A percentile compares a stretch with the other conserved stretches of the same genome.
These are phyloP conservation scores for Porites rus DNA, from an alignment of 92 coral and sea anemone species.

Conservation along the genomic window DNA sequence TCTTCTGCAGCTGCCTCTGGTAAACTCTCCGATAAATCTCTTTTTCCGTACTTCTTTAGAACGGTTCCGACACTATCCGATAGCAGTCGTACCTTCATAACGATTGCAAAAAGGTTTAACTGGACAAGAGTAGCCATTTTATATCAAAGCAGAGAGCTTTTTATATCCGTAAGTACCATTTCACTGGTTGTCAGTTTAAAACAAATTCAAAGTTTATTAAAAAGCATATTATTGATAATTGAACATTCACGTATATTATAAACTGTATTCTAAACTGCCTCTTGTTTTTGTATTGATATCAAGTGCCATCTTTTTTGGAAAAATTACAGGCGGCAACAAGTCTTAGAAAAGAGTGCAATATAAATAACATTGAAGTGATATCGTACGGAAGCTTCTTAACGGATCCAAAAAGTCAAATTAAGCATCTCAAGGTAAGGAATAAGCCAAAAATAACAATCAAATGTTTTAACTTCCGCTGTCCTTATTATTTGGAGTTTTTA, in stretches of 20 bases:
- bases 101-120: constrained; percentile 71
- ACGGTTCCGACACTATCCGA: constrained; percentile 77
- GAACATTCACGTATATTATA: background rate
- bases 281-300: background rate
- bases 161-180: constrained; percentile 46
- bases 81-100: constrained; percentile 64
- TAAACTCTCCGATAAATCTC: constrained; percentile 49
- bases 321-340: constrained; percentile 59
- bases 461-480: background rate
- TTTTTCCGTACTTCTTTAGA: constrained; percentile 73
- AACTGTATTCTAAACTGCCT: background rate
- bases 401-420: constrained; percentile 77
- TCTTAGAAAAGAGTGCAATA: constrained; percentile 59
- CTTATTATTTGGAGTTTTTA: background rate
- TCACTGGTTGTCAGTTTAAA: no score
- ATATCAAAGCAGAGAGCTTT: constrained; percentile 66
- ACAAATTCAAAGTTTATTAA: no score
- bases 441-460: background rate
- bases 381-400: constrained; percentile 74
- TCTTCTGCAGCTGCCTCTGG: constrained; percentile 84
- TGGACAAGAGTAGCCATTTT: constrained; percentile 80
- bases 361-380: constrained; percentile 60
- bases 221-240: no score
- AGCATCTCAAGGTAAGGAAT: constrained; percentile 69
- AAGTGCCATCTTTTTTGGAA: background rate